Base-by-base conservation (phyloP, 2,797 vertebrate genomes). In the Chiropotes sagulatus region DNA sequence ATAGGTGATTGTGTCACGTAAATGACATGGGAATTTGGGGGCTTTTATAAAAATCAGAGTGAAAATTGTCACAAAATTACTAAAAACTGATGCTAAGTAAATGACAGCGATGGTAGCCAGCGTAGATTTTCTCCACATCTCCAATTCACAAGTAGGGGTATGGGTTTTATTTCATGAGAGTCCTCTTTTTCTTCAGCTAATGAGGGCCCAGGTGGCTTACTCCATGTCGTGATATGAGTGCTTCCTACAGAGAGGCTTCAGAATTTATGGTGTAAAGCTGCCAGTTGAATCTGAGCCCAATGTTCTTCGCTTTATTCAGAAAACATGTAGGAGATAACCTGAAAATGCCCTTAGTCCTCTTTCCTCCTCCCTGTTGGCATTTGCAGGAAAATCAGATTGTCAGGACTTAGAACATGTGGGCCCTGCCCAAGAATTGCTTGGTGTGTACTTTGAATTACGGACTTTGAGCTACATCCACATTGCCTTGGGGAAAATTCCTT, bases 231-330 rank as follows among this genome's bases (percentile, higher is more conserved):
- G n/a, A 48, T 24, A 39, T 0, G 46, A 22, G 19, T 54, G 82
- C 36, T 52, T 85, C 57, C 87, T 61, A 46, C 33, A 13, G 85
- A 48, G 52, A 85, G 15, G n/a, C 67, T 93, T 81, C 79, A 50
- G 52, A 36, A 54, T 88, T 79, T 86, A 3, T 36, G 26, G 30
- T 20, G 11, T 3, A 5, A 54, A 46, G 76, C 48, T 0, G 0
- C 83, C 57, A 41, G 15, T 73, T 48, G 61, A 84, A 33, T 83
- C 94, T 81, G 54, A 78, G 64, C 14, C 73, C 75, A 57, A 90
- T 88, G 88, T 92, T 61, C 30, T 70, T 84, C 52, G 79, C 61
- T 92, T 92, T 90, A 83, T 89, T 92, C 61, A 87, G 84, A 93
- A 91, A 48, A 44, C 48, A 88, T 30, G 36, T 1, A 14, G 52